Percentiles rank a stretch among this genome's conserved stretches.
Evolutionary conservation across 2,113 vertebrate genomes (phyloP).

Genomic region (Oncorhynchus gorbuscha): DNA sequence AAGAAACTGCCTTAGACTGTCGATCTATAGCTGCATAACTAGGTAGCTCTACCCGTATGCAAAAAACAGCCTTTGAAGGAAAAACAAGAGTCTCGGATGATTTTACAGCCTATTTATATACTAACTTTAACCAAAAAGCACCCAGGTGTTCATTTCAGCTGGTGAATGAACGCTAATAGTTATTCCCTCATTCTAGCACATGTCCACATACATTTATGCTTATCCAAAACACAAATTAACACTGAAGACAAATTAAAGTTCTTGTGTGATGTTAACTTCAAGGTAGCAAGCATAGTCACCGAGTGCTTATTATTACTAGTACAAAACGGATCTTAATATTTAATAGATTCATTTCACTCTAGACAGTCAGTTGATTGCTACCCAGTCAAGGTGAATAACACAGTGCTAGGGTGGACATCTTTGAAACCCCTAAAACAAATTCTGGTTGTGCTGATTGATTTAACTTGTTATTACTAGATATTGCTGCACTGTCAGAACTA

Average conservation of each 20-base stretch:
- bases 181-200: neutral
- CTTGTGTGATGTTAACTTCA: neutral
- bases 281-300: conserved; percentile 15
- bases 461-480: too few species aligned
- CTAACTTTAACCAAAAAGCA: neutral
- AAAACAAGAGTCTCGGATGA: neutral
- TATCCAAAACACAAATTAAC: neutral
- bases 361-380: conserved; percentile 31
- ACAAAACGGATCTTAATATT: conserved; percentile 48
- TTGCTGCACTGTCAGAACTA: too few species aligned
- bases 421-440: conserved; percentile 42
- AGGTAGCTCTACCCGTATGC: neutral
- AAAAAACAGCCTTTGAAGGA: neutral
- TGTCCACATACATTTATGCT: neutral
- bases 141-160: neutral
- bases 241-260: too few species aligned
- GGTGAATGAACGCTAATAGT: neutral
- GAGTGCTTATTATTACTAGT: conserved; percentile 31
- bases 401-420: conserved; percentile 33
- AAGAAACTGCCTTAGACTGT: neutral
- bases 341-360: conserved; percentile 37
- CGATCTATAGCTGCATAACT: neutral
- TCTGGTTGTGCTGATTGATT: conserved; percentile 46
- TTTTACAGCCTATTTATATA: neutral
- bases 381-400: conserved; percentile 43